A percentile compares a stretch with the other conserved stretches of the same genome.
phyloP scores from a whole-genome alignment of 2,113 vertebrate species.

The Trichechus manatus region DNA sequence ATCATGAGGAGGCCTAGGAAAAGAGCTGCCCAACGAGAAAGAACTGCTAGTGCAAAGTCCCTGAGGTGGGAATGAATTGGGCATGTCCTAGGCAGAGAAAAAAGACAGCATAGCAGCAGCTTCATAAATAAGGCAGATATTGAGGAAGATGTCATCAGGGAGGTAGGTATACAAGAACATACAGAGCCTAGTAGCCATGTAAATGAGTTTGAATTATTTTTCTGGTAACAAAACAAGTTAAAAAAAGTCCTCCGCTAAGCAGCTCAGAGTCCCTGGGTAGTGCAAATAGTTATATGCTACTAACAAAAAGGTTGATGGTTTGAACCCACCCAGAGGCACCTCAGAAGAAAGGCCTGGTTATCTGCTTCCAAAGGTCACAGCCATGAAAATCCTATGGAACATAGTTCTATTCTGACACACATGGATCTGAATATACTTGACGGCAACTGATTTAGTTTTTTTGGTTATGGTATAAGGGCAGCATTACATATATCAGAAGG shows the following conservation, averaged over 20 bases:
- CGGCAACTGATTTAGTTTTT: neutral
- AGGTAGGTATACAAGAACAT: neutral
- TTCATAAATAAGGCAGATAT: neutral
- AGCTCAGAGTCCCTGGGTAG: neutral
- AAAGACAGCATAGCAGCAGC: neutral
- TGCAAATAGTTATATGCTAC: neutral
- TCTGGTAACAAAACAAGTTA: neutral
- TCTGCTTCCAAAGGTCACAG: neutral
- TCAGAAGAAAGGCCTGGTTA: neutral
- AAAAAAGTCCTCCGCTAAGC: neutral
- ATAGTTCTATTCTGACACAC: neutral
- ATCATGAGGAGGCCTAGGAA: neutral
- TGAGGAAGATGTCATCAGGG: neutral
- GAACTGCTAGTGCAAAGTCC: neutral
- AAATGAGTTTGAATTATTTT: neutral
- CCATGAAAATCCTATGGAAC: neutral
- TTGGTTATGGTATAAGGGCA: neutral
- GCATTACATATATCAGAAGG: neutral
- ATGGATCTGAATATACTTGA: neutral
- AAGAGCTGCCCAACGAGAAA: neutral
- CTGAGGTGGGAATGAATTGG: neutral
- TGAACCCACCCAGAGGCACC: neutral
- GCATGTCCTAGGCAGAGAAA: neutral
- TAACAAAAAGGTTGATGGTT: neutral
- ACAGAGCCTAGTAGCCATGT: neutral